A percentile compares a stretch with the other conserved stretches of the same genome.
Conservation (phyloP, 2,888 invertebrate species). For the Cephalotes varians region DNA sequence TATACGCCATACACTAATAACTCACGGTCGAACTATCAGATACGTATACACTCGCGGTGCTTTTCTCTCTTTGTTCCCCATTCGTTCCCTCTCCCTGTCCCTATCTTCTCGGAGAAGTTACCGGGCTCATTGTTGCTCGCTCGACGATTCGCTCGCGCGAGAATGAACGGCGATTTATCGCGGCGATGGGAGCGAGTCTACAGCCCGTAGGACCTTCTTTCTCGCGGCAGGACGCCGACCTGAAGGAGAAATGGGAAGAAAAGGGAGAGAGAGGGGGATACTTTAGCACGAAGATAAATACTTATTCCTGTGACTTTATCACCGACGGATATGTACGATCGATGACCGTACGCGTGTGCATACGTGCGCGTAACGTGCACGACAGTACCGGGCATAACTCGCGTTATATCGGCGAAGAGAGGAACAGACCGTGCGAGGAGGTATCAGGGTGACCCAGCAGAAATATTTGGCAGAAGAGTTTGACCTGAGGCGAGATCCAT, state of each 20-base stretch:
- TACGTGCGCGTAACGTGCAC: slow-evolving; percentile 37
- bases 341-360: slow-evolving; percentile 26
- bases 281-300: slow-evolving; percentile 70
- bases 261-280: slow-evolving; percentile 39
- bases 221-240: slow-evolving; percentile 71
- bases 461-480: slow-evolving; percentile 48
- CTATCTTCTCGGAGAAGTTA: slow-evolving; percentile 46
- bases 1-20: slow-evolving; percentile 73
- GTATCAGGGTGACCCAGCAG: slow-evolving; percentile 37
- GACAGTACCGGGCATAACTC: slow-evolving; percentile 50
- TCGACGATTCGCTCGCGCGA: slow-evolving; percentile 67
- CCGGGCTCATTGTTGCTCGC: slow-evolving; percentile 64
- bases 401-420: slow-evolving; percentile 20
- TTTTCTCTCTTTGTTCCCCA: slow-evolving; percentile 49
- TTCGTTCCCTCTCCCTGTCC: slow-evolving; percentile 24
- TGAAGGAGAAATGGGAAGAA: slow-evolving; percentile 54
- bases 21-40: slow-evolving; percentile 77
- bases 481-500: slow-evolving; percentile 46
- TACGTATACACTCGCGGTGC: slow-evolving; percentile 61
- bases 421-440: not conserved
- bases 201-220: slow-evolving; percentile 65
- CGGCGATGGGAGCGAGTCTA: slow-evolving; percentile 56
- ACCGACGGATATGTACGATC: slow-evolving; percentile 51
- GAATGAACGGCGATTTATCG: slow-evolving; percentile 78
- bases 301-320: slow-evolving; percentile 72